Base-by-base conservation (phyloP, 2,888 invertebrate genomes). In the Ennomos quercinarius region DNA sequence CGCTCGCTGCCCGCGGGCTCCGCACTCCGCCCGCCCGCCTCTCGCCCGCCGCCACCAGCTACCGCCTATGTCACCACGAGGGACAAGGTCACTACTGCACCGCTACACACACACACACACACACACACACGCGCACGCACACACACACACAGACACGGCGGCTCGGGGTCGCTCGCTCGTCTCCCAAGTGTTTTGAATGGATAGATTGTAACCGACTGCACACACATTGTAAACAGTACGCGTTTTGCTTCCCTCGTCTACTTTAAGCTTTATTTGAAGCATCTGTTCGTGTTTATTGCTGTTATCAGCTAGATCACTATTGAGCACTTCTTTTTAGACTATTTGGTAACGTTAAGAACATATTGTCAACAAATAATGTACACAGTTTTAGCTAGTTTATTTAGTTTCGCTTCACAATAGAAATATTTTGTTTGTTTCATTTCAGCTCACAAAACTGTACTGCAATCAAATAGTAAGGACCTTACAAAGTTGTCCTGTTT, bases 391-490 rank as follows among this genome's bases (percentile, higher is more conserved):
- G 6, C 36, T 17, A 43, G 10, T 36, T 43, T 57, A 27, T 42
- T 54, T 53, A 40, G 13, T 54, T 59, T 41, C 45, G 53, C 60
- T 54, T 51, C 44, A 38, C 13, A 17, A 52, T 60, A 54, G 51
- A 48, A 61, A 59, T 46, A 38, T 79, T 74, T 75, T 76, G 74
- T 72, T 79, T 83, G 75, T 63, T 87, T 80, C 87, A 82, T 92
- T 92, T 87, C 92, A 92, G 92, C 91, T 91, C 79, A 79, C 89
- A 83, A 90, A 91, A 87, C 85, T 89, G 84, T 91, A 91, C 91
- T 83, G 81, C 91, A 80, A 83, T 76, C 86, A 88, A 88, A 91
- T 89, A 81, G 91, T 91, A 91, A 92, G 91, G 76, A 81, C 76
- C 73, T 80, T 68, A 71, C 61, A 67, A 67, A 75, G 77, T 83